phyloP scores from a whole-genome alignment of 2,113 vertebrate genomes.

The Phrynosoma platyrhinos region DNA sequence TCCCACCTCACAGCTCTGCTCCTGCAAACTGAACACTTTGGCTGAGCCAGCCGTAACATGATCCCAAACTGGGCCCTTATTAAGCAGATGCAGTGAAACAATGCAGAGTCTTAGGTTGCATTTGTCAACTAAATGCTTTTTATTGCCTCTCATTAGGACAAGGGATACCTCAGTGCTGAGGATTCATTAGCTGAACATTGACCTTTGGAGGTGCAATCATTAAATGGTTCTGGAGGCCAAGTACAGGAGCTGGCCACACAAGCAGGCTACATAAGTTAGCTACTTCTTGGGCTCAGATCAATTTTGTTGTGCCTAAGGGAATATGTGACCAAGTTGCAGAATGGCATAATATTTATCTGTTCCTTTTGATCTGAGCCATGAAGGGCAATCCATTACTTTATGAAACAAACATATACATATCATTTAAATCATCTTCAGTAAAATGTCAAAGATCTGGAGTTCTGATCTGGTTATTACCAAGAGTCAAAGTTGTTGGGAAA shows the following conservation, averaged over 20 bases:
- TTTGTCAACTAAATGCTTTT: constrained; percentile 82
- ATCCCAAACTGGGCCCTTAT: constrained; percentile 83
- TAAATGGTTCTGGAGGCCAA: constrained; percentile 68
- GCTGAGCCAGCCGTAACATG: constrained; percentile 84
- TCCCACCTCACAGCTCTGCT: constrained; percentile 80
- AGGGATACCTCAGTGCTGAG: constrained; percentile 75
- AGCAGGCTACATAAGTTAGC: neutral
- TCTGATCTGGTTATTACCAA: neutral
- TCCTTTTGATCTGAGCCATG: constrained; percentile 11
- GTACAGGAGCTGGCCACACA: constrained; percentile 76
- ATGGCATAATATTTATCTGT: constrained; percentile 60
- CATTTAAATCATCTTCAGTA: neutral
- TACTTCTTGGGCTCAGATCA: constrained; percentile 47
- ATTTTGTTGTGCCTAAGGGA: constrained; percentile 61
- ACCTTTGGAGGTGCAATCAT: constrained; percentile 75
- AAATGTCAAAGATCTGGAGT: neutral
- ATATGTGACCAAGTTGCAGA: constrained; percentile 57
- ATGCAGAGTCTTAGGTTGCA: constrained; percentile 72
- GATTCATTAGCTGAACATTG: constrained; percentile 79
- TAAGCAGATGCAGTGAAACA: constrained; percentile 84
- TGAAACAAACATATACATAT: neutral
- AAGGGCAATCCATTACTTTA: neutral
- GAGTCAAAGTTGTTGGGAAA: neutral
- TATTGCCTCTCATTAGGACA: constrained; percentile 88
- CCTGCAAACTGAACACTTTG: constrained; percentile 80